Evolutionary conservation across 2,113 vertebrate species (phyloP).

Genomic region (Pelusios castaneus): DNA sequence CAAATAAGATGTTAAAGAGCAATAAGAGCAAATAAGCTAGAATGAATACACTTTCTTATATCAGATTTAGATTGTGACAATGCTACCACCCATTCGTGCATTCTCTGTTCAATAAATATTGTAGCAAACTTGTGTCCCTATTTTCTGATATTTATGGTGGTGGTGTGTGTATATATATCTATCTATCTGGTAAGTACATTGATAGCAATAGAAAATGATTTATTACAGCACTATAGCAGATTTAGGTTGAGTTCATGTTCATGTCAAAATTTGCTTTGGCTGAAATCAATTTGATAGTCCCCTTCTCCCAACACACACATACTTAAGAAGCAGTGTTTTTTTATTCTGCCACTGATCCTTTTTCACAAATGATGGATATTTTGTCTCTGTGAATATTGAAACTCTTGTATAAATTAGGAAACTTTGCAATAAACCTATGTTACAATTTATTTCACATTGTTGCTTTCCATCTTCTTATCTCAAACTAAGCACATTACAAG

Average conservation of each 20-base stretch:
- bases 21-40: neutral
- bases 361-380: slow-evolving; percentile 55
- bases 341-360: slow-evolving; percentile 3
- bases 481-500: slow-evolving; percentile 26
- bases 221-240: slow-evolving; percentile 51
- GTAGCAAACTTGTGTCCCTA: slow-evolving; percentile 4
- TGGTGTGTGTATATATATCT: slow-evolving; percentile 20
- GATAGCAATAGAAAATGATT: slow-evolving; percentile 35
- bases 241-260: slow-evolving; percentile 44
- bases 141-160: slow-evolving; percentile 27
- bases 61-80: neutral
- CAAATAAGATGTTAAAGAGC: neutral
- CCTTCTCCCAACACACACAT: slow-evolving; percentile 20
- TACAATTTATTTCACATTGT: slow-evolving; percentile 63
- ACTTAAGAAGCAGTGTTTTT: neutral
- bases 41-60: neutral
- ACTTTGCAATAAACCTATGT: slow-evolving; percentile 47
- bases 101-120: neutral
- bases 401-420: slow-evolving; percentile 50
- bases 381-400: slow-evolving; percentile 47
- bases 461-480: slow-evolving; percentile 46
- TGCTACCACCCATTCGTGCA: neutral
- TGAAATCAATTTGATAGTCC: slow-evolving; percentile 61
- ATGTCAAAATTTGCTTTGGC: slow-evolving; percentile 62
- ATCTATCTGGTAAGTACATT: slow-evolving; percentile 9